Conservation (phyloP, 2,888 invertebrate species). For the Yponomeuta cagnagella region DNA sequence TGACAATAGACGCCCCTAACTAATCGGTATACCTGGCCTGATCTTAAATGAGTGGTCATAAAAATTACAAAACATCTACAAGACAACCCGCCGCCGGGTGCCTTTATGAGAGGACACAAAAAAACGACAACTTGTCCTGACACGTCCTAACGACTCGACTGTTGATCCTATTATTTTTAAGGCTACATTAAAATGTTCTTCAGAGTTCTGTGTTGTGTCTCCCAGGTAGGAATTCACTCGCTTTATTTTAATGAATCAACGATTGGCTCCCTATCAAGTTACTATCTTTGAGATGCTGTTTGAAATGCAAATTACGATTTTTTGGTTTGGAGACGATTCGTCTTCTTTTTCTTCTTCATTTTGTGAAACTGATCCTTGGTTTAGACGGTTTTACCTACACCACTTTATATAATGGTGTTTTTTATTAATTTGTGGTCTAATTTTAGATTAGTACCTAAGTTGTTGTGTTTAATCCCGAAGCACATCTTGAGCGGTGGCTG, state of each 20-base stretch:
- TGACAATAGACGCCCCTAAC: slow-evolving; percentile 52
- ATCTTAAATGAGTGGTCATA: slow-evolving; percentile 62
- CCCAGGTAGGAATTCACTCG: slow-evolving; percentile 38
- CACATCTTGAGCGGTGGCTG: background rate
- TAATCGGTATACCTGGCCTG: slow-evolving; percentile 35
- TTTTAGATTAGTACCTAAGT: too few species aligned
- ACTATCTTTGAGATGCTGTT: slow-evolving; percentile 24
- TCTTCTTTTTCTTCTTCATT: background rate
- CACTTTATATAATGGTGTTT: too few species aligned
- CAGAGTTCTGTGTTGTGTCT: background rate
- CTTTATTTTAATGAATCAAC: slow-evolving; percentile 59
- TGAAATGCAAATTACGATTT: slow-evolving; percentile 7
- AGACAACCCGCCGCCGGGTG: slow-evolving; percentile 60
- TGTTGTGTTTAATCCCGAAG: background rate
- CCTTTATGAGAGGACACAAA: slow-evolving; percentile 33
- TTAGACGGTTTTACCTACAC: too few species aligned
- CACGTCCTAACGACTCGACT: slow-evolving; percentile 66
- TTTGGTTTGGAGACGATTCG: background rate
- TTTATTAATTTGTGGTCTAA: too few species aligned
- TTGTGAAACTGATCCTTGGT: background rate
- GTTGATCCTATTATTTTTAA: slow-evolving; percentile 60
- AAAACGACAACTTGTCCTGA: slow-evolving; percentile 62
- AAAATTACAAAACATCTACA: slow-evolving; percentile 61
- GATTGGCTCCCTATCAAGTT: slow-evolving; percentile 40
- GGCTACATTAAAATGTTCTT: slow-evolving; percentile 20